Conservation (phyloP, 2,888 invertebrate species). For the Willowsia nigromaculata region DNA sequence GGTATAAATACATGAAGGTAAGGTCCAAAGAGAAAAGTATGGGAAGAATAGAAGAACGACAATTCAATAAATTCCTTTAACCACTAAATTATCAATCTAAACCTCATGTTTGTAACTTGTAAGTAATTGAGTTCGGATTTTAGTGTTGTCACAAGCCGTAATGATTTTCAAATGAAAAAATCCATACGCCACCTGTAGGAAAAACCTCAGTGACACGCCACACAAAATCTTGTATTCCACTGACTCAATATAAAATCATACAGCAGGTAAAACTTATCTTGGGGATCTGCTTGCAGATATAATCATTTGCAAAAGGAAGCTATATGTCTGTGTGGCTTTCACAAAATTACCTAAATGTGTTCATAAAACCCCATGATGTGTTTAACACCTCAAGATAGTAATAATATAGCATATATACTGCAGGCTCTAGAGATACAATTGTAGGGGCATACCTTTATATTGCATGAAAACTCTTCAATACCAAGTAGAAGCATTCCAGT, state of each 20-base stretch:
- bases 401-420: background rate
- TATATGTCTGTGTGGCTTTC: constrained; percentile 34
- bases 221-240: background rate
- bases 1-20: too few relatives aligned
- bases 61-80: background rate
- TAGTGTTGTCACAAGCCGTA: background rate
- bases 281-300: constrained; percentile 23
- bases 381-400: background rate
- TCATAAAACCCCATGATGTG: constrained; percentile 37
- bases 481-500: background rate
- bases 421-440: background rate
- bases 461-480: too few relatives aligned
- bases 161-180: background rate
- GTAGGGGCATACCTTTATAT: background rate
- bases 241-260: background rate
- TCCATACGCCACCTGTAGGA: constrained; percentile 8
- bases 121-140: background rate
- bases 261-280: constrained; percentile 21
- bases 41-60: too few relatives aligned
- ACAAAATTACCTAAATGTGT: constrained; percentile 58
- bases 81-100: background rate
- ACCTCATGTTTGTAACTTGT: background rate
- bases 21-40: too few relatives aligned
- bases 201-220: background rate
- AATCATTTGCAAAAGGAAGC: constrained; percentile 52